Base-by-base conservation (phyloP, 1,140 invertebrate species). In the Drosophila funebris region DNA sequence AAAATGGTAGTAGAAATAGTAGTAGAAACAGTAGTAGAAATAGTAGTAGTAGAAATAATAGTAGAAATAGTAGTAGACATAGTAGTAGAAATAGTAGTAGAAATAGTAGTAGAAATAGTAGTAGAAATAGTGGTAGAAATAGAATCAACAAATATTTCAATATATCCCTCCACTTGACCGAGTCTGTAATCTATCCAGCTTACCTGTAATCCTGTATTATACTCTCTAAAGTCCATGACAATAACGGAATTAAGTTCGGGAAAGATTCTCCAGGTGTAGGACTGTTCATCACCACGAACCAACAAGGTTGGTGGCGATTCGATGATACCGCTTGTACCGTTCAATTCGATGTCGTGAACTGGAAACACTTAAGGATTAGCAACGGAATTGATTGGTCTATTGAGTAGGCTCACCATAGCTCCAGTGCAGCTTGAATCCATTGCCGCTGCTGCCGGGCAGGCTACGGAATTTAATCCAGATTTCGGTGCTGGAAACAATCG, bases 391-490 rank as follows among this genome's bases (percentile, higher is more conserved):
- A 16, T 36, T 14, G 6, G 4, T 0, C 18, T 4, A 4, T 8
- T 4, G 6, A n/a, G 31, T 4, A 7, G 6, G 52, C 76, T 66
- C 92, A 96, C 95, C 82, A 74, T 96, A 93, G 53, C 82, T 93
- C 91, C 96, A 99, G 56, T 95, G 93, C 0, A 95, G 94, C 8
- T 94, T 83, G 92, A 99, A 99, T 46, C 97, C 97, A 56, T 91
- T 71, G 0, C 92, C 94, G 1, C 93, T 94, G 16, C 93, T 93
- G n/a, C 93, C 92, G 3, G 92, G 92, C 73, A 95, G 93, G 71
- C 95, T 96, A 50, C 95, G 94, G 88, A 98, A 98, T 88, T 96
- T 96, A 0, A 99, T 93, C 95, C 96, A 98, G 4, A 98, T 70
- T 31, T 92, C 93, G 8, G 93, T 82, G 0, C 91, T 90, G 0